Conservation (phyloP, 2,888 invertebrate species). For the Ischnura elegans region DNA sequence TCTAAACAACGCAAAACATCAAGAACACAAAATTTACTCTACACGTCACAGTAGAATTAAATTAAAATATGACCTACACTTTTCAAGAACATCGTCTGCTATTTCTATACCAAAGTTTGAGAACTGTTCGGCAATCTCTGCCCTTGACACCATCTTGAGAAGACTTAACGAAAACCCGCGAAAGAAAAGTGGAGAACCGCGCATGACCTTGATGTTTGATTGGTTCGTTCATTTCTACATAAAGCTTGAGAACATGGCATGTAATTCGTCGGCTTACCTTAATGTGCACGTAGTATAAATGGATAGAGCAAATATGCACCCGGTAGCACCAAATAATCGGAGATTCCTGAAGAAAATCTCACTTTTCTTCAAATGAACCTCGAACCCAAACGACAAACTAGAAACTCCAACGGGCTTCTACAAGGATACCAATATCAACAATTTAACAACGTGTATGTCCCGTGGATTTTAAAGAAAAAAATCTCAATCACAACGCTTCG, state of each 20-base stretch:
- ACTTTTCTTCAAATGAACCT: background rate
- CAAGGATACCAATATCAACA: background rate
- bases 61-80: background rate
- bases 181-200: conserved; percentile 59
- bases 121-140: conserved; percentile 39
- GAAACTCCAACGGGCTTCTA: background rate
- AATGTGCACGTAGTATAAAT: background rate
- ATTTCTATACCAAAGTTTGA: conserved; percentile 34
- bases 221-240: background rate
- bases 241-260: background rate
- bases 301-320: background rate
- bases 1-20: background rate
- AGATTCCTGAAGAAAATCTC: background rate
- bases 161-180: conserved; percentile 68
- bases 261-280: background rate
- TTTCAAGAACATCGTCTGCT: conserved; percentile 33
- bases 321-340: background rate
- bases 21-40: background rate
- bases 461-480: background rate
- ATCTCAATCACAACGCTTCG: too few relatives aligned
- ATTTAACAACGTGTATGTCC: background rate
- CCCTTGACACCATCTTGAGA: conserved; percentile 68
- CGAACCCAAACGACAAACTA: conserved; percentile 27
- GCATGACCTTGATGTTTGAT: conserved; percentile 68
- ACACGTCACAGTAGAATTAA: too few relatives aligned